Base-by-base conservation (phyloP, 2,797 vertebrate species). In the Acridotheres tristis region DNA sequence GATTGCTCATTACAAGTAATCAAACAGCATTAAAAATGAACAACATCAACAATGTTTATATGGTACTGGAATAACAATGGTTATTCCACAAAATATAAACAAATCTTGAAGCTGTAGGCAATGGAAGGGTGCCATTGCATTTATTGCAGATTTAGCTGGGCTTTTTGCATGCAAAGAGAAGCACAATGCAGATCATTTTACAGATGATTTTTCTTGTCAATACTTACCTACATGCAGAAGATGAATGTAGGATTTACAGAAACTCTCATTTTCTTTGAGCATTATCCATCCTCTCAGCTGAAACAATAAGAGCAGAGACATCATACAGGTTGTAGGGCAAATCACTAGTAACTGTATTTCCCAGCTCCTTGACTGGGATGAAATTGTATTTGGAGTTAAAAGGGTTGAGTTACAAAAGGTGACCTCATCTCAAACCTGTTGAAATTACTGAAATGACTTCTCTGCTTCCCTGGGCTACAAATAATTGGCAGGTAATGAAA, bases 21-120 rank as follows among this genome's bases (percentile, higher is more conserved):
- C 50, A 81, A 94, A 82, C 34, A 34, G 55, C 71, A 79, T 76
- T 85, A 81, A 82, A 94, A 90, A 87, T 62, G 10, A 82, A 75
- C 80, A 91, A 51, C 0, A 1, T 57, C 54, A 50, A 54, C 50
- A 51, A 27, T 51, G 10, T 26, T 51, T 51, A 51, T 51, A 51
- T 51, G 16, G 50, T 27, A 51, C 27, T 51, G 50, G 26, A 51
- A 51, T 51, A 51, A 51, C 26, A 93, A 59, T 1, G 1, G 62
- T 54, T 74, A 48, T 82, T 71, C 40, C 59, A 45, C 29, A 13
- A 21, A 88, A 75, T 16, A 61, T 8, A 85, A 81, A 85, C 26
- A 77, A 72, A 75, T 74, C 19, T 54, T 51, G 40, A 85, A 68
- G 81, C 84, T 82, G 51, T 43, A 73, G 84, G 81, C 74, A 78